Evolutionary conservation across 2,888 invertebrate genomes (phyloP), one percentile per base, ranked within the genome.

Genomic region (Drosophila longiperda): DNA sequence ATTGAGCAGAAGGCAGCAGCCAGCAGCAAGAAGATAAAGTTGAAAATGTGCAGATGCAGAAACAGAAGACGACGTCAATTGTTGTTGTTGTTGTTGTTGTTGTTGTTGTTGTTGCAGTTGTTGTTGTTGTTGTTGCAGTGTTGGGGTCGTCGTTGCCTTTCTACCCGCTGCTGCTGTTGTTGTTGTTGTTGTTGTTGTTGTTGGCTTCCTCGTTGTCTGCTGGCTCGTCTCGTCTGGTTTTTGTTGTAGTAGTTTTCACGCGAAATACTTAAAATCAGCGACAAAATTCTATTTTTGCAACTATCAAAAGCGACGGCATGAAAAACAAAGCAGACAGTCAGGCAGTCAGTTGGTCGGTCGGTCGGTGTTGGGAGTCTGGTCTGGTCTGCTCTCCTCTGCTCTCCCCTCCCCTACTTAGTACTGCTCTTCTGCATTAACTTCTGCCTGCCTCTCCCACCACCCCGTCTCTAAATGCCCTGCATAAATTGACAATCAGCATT

Each of bases 261-360:
- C 86, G 88, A 89, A 87, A 89, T 87, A 86, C 88, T 87, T 89
- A 87, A 87, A 89, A 80, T 87, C 89, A 87, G 87, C 86, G 86
- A 83, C 86, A 82, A 89, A 87, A 86, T 83, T 88, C 87, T 87
- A 87, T 87, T 87, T 87, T 89, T 89, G 76, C 77, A 83, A 86
- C 83, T 83, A 86, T 83, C 81, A 78, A 73, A 75, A 79, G 73
- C 79, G 70, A 82, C 72, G 75, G 78, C 85, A 83, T 78, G 67
- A 81, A 83, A 71, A 78, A 71, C 65, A 78, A 78, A 76, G 67
- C 80, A 78, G 71, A 63, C 74, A 74, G 68, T 54, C 68, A 66
- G 73, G 60, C 78, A 72, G 68, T 38, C 74, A 68, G 70, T 52
- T 79, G 66, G 79, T 66, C 75, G 63, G 72, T 79, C 71, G 64